phyloP scores from a whole-genome alignment of 1,140 invertebrate species.

The Oscheius sp. region DNA sequence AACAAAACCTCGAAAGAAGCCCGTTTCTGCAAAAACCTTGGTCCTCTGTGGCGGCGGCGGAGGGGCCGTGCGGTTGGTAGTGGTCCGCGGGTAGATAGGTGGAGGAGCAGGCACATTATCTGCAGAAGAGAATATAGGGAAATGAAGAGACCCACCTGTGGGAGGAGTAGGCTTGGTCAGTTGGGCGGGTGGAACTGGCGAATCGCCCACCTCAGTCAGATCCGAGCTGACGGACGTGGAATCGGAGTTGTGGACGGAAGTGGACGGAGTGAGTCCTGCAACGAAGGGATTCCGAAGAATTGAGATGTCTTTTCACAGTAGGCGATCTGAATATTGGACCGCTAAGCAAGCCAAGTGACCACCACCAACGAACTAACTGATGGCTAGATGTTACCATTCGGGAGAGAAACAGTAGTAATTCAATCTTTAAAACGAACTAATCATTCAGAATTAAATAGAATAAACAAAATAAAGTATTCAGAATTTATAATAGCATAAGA shows the following conservation, averaged over 20 bases:
- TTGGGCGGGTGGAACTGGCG: not conserved
- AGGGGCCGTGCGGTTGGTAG: not conserved
- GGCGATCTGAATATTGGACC: too few species aligned
- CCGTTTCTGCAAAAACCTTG: not conserved
- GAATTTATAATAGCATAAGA: too few species aligned
- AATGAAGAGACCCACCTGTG: not conserved
- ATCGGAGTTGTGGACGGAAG: not conserved
- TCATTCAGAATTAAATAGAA: too few species aligned
- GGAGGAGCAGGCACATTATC: not conserved
- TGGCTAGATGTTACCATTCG: too few species aligned
- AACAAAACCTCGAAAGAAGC: too few species aligned
- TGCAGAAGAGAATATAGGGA: not conserved
- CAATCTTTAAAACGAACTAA: too few species aligned
- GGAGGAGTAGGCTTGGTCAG: not conserved
- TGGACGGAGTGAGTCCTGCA: not conserved
- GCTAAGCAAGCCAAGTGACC: too few species aligned
- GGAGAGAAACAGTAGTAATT: too few species aligned
- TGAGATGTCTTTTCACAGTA: not conserved
- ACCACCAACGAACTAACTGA: too few species aligned
- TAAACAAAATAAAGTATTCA: too few species aligned
- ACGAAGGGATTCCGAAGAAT: not conserved
- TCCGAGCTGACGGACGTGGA: not conserved
- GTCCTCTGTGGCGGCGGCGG: slow-evolving; percentile 5
- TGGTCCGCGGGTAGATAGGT: not conserved
- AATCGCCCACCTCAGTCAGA: not conserved